Conservation (phyloP, 1,140 invertebrate genomes). For the Eupristina koningsbergeri region DNA sequence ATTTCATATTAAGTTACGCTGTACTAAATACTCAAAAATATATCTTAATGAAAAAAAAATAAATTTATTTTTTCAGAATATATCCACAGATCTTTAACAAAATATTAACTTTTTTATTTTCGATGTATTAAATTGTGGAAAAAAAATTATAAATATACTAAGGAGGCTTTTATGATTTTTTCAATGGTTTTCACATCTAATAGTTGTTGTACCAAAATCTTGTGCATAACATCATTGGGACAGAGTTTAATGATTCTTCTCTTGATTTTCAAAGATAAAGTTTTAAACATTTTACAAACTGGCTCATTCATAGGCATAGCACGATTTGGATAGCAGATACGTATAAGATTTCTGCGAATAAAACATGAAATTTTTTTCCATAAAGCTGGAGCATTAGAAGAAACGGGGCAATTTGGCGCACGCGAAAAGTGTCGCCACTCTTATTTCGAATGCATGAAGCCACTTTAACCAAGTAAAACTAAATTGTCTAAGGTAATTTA, state of each 20-base stretch:
- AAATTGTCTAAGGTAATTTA: neutral
- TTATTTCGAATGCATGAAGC: conserved; percentile 12
- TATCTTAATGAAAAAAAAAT: no score
- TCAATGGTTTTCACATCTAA: no score
- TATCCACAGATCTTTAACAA: no score
- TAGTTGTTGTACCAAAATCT: no score
- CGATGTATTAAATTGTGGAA: no score
- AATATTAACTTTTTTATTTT: no score
- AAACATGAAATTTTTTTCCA: neutral
- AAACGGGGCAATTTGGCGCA: neutral
- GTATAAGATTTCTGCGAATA: neutral
- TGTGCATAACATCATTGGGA: neutral
- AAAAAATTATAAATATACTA: no score
- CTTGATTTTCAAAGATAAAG: neutral
- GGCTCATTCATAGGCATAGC: neutral
- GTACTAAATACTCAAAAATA: no score
- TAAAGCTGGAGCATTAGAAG: neutral
- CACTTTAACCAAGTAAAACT: neutral
- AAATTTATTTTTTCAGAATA: no score
- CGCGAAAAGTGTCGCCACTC: neutral
- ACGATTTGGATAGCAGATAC: neutral
- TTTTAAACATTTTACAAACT: neutral
- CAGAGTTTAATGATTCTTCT: neutral
- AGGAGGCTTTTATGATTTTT: no score
- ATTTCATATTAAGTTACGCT: no score